Percentiles rank a stretch among this genome's conserved stretches.
These are phyloP conservation scores for Pterocles gutturalis DNA, from an alignment of 2,113 vertebrate genomes.

Conservation along the genomic window DNA sequence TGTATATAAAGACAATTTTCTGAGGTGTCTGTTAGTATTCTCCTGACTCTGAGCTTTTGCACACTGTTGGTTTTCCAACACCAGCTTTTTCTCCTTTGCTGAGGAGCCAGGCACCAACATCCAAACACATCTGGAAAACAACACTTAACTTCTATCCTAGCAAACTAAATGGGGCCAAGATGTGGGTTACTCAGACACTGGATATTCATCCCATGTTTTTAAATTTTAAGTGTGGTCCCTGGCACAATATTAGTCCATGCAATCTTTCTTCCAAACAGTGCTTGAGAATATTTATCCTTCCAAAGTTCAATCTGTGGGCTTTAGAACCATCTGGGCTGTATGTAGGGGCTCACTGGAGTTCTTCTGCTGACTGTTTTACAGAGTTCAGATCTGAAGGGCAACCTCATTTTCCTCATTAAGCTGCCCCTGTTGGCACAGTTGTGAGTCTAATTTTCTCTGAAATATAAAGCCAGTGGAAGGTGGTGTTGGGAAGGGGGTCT, in stretches of 20 bases:
- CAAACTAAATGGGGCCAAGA: neutral
- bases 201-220: neutral
- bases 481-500: neutral
- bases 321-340: neutral
- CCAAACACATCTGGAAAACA: neutral
- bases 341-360: neutral
- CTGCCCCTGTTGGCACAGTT: neutral
- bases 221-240: neutral
- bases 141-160: neutral
- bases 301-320: neutral
- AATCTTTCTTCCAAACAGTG: neutral
- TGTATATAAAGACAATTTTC: neutral
- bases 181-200: neutral
- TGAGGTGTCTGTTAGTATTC: neutral
- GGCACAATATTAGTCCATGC: neutral
- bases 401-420: neutral
- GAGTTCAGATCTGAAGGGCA: neutral
- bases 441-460: neutral
- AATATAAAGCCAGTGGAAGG: neutral
- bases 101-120: neutral
- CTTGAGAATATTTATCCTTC: neutral
- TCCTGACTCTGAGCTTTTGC: neutral
- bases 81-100: neutral
- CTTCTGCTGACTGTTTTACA: neutral
- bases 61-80: neutral